Evolutionary conservation across 1,140 invertebrate species (phyloP).

Genomic region (Belonocnema kinseyi): DNA sequence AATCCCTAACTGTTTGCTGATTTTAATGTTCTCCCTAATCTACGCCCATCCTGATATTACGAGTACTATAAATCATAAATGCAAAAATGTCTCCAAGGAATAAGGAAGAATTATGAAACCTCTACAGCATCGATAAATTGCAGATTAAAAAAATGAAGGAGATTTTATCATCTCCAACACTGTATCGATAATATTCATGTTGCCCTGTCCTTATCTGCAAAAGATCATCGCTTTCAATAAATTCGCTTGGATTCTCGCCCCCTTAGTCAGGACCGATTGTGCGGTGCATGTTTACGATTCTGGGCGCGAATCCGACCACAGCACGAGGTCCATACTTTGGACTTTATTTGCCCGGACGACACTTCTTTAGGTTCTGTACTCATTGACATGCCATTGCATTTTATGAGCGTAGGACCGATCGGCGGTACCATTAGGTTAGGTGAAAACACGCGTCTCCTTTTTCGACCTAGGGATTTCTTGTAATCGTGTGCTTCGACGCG

Average conservation of each 20-base stretch:
- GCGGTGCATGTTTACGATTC: conserved; percentile 21
- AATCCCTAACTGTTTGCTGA: no score
- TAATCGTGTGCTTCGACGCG: conserved; percentile 54
- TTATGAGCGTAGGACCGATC: conserved; percentile 45
- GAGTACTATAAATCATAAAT: background rate
- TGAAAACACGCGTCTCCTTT: conserved; percentile 41
- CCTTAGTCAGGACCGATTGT: conserved; percentile 22
- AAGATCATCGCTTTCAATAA: conserved; percentile 31
- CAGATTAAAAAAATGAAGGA: conserved; percentile 5
- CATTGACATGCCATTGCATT: conserved; percentile 55
- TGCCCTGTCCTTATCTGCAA: conserved; percentile 2
- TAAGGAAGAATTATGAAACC: conserved; percentile 8
- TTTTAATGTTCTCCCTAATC: no score
- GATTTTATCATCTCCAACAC: conserved; percentile 22
- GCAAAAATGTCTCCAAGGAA: conserved; percentile 23
- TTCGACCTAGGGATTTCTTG: conserved; percentile 36
- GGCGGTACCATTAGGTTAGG: conserved; percentile 39
- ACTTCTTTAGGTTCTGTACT: conserved; percentile 40
- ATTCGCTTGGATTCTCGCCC: conserved; percentile 21
- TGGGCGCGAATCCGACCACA: conserved; percentile 17
- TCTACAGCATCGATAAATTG: conserved; percentile 26
- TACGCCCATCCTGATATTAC: no score
- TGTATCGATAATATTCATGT: conserved; percentile 22
- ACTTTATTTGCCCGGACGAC: conserved; percentile 50
- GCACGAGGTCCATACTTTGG: conserved; percentile 31